Evolutionary conservation across 2,888 invertebrate species (phyloP).

Genomic region (Seira sanloemensis): DNA sequence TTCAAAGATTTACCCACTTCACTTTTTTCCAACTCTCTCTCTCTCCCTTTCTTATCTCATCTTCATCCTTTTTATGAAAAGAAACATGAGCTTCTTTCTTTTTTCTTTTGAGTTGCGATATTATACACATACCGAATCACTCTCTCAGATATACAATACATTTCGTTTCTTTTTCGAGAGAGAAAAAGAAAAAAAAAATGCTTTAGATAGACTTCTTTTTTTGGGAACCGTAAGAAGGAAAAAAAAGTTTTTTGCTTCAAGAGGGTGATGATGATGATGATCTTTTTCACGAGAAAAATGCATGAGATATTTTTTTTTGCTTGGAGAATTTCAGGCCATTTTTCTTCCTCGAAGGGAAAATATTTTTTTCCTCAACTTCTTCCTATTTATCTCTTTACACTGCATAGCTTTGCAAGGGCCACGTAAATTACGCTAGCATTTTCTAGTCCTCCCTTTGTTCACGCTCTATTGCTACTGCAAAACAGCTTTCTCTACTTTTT

Average conservation of each 20-base stretch:
- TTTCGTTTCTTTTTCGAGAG: too few relatives aligned
- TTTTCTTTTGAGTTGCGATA: background rate
- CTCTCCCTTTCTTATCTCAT: conserved; percentile 49
- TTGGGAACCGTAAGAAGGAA: background rate
- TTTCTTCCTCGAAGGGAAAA: background rate
- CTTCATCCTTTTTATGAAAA: conserved; percentile 48
- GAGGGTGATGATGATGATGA: background rate
- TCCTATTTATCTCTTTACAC: background rate
- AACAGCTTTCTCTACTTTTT: too few relatives aligned
- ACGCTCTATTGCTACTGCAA: background rate
- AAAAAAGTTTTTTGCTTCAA: background rate
- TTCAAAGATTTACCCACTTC: conserved; percentile 52
- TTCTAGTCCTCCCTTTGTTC: background rate
- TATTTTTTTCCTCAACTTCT: background rate
- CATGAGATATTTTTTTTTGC: background rate
- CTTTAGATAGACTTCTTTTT: conserved; percentile 13
- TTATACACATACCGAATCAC: background rate
- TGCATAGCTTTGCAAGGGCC: too few relatives aligned
- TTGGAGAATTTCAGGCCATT: background rate
- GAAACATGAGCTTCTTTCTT: conserved; percentile 47
- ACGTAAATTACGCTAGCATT: background rate
- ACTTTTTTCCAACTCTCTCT: conserved; percentile 10
- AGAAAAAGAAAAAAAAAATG: background rate
- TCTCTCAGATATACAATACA: background rate
- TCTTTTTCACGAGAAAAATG: background rate